Evolutionary conservation across 2,888 invertebrate genomes (phyloP).

Genomic region (Epistrophella euchroma): DNA sequence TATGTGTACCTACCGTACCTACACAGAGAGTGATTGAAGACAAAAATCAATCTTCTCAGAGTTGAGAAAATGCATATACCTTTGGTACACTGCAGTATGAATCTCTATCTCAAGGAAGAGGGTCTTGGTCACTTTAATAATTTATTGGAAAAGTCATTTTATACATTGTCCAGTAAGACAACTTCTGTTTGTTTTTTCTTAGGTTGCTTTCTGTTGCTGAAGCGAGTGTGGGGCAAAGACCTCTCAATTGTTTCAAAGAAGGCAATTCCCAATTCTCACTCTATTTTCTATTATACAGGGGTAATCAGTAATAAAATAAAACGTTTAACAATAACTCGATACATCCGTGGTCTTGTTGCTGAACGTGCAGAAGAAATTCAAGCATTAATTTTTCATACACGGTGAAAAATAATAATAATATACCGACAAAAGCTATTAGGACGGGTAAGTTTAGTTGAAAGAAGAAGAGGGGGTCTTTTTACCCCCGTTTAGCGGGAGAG

Average conservation of each 20-base stretch:
- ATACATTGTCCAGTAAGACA: background rate
- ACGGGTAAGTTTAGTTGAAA: too few species aligned
- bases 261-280: background rate
- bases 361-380: constrained; percentile 12
- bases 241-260: constrained; percentile 20
- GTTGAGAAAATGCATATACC: background rate
- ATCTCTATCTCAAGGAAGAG: background rate
- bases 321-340: constrained; percentile 44
- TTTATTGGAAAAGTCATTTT: constrained; percentile 31
- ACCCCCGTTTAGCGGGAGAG: too few species aligned
- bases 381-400: background rate
- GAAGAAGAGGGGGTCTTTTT: too few species aligned
- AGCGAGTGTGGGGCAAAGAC: too few species aligned
- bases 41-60: constrained; percentile 53
- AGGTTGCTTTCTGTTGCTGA: background rate
- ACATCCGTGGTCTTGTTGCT: constrained; percentile 47
- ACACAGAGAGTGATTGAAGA: background rate
- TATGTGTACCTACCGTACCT: too few species aligned
- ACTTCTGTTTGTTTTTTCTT: background rate
- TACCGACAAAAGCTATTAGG: too few species aligned
- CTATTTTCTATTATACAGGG: too few species aligned
- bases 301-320: constrained; percentile 61
- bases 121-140: constrained; percentile 2
- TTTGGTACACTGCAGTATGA: background rate
- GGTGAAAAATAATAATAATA: background rate